Percentiles rank a stretch among this genome's conserved stretches.
These are phyloP conservation scores for Cyclophora albipunctata DNA, from an alignment of 2,888 invertebrate genomes.

Conservation along the genomic window DNA sequence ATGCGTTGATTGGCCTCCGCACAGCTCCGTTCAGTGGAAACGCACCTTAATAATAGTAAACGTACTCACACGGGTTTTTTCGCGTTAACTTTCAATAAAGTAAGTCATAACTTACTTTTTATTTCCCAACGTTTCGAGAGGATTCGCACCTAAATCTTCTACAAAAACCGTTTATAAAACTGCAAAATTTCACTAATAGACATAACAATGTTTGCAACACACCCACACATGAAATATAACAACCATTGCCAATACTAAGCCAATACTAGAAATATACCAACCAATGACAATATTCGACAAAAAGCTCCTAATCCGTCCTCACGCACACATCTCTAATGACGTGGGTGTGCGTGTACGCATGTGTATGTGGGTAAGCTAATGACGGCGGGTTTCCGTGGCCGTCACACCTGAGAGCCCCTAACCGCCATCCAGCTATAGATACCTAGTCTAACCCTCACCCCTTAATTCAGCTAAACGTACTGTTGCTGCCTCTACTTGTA, in stretches of 20 bases:
- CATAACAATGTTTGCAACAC: too few species aligned
- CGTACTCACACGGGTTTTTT: too few species aligned
- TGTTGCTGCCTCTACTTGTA: conserved; percentile 26
- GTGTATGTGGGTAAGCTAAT: conserved; percentile 67
- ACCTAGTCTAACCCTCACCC: conserved; percentile 58
- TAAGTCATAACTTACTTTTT: too few species aligned
- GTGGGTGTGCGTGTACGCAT: conserved; percentile 46
- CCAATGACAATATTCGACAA: conserved; percentile 16
- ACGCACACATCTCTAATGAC: conserved; percentile 24
- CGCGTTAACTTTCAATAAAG: too few species aligned
- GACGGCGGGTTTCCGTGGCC: conserved; percentile 70
- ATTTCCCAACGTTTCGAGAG: too few species aligned
- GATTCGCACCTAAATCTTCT: too few species aligned
- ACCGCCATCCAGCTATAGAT: conserved; percentile 71
- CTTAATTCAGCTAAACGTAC: conserved; percentile 57
- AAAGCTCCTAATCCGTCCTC: conserved; percentile 52
- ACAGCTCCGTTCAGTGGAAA: too few species aligned
- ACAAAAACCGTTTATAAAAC: too few species aligned
- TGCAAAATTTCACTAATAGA: too few species aligned
- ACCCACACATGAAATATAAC: background rate
- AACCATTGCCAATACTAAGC: conserved; percentile 2
- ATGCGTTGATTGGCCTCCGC: too few species aligned
- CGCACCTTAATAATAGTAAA: too few species aligned
- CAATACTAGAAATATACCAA: conserved; percentile 3
- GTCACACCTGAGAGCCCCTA: conserved; percentile 75